Evolutionary conservation across 2,888 invertebrate genomes (phyloP), one percentile per base, ranked within the genome.

Genomic region (Lacanobia oleracea): DNA sequence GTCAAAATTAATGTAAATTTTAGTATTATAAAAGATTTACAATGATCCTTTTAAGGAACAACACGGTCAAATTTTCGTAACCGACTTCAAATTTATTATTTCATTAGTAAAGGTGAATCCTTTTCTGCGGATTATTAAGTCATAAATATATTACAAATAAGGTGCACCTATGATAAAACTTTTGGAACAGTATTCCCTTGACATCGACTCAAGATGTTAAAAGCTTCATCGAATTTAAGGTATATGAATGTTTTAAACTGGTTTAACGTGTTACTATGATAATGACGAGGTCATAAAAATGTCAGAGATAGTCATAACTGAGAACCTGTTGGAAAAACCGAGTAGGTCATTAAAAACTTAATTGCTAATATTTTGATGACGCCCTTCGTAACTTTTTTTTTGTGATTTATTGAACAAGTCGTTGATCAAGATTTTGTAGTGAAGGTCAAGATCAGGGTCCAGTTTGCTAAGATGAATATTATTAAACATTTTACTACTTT

Each of bases 111-210:
- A 43, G 43, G 43, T 43, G 43, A 43, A 43, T 43, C 43, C 43
- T 43, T 43, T 43, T 40, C 40, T 40, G 40, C 40, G 40, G 40
- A 40, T 40, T 40, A 40, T 40, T 9, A 40, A 40, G 40, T 40
- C 10, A 40, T 40, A 40, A 40, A 43, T 12, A 43, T 23, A 12
- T 53, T 23, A 53, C 23, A 53, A 27, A 16, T 53, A 53, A 53
- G 23, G 23, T 16, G 16, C 40, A 43, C 10, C 12, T 48, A 27
- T 14, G 18, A 43, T 27, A 45, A 21, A 37, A 53, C 51, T 45
- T 16, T 50, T 57, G 62, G 43, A 68, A 79, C 16, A 14, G 10
- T 16, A 40, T 53, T 53, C 10, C 61, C 56, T 65, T 78, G 65
- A 73, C 50, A 72, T 50, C 23, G 18, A 60, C 54, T 23, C 37